Percentiles rank a stretch among this genome's conserved stretches.
phyloP scores from a whole-genome alignment of 2,113 vertebrate species.

The Sminthopsis crassicaudata region DNA sequence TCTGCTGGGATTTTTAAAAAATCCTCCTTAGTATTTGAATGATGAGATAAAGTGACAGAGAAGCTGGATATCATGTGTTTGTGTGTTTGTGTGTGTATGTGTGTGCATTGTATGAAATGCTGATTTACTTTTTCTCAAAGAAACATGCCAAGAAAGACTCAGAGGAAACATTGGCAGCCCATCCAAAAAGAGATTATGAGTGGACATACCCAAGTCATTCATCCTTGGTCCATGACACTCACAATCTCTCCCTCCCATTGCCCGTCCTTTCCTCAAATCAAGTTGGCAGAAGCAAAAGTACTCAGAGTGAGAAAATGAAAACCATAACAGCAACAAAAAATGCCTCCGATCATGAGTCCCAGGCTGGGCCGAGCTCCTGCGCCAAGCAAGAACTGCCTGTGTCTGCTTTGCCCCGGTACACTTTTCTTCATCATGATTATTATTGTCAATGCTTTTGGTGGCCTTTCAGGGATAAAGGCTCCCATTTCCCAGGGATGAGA shows the following conservation, averaged over 20 bases:
- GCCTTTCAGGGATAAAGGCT: constrained; percentile 52
- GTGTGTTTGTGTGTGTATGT: background rate
- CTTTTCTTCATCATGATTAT: background rate
- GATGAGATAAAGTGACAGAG: background rate
- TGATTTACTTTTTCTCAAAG: constrained; percentile 18
- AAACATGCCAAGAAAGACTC: constrained; percentile 14
- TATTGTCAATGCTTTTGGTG: constrained; percentile 37
- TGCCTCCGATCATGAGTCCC: background rate
- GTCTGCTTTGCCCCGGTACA: background rate
- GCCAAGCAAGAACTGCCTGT: background rate
- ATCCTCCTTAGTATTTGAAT: background rate
- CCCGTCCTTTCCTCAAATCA: background rate
- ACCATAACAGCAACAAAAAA: background rate
- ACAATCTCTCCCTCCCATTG: background rate
- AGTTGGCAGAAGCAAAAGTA: background rate
- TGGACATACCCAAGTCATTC: constrained; percentile 16
- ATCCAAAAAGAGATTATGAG: background rate
- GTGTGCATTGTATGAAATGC: background rate
- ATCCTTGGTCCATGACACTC: background rate
- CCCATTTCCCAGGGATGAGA: constrained; percentile 34
- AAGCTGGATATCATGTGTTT: background rate
- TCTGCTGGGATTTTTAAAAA: background rate
- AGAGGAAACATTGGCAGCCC: background rate
- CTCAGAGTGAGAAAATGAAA: constrained; percentile 25
- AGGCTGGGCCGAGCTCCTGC: background rate